phyloP scores from a whole-genome alignment of 2,888 invertebrate species.

The Limulus polyphemus region DNA sequence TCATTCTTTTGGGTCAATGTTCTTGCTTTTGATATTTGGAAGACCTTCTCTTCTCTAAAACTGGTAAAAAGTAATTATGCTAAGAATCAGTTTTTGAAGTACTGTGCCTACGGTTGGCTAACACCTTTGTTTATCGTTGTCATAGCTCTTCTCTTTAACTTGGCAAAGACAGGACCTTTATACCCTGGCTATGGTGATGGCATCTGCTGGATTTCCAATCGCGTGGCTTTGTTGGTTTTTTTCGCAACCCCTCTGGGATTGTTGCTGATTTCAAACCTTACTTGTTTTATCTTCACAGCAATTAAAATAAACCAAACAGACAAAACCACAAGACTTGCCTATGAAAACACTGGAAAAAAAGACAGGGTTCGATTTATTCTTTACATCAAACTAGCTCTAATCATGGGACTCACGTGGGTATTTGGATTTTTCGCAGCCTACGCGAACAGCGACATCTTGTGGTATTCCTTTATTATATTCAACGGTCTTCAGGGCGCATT shows the following conservation, averaged over 20 bases:
- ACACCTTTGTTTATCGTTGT: constrained; percentile 3
- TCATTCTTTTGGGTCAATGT: constrained; percentile 35
- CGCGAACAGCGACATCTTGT: constrained; percentile 31
- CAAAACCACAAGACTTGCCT: constrained; percentile 5
- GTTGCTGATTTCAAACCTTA: constrained; percentile 34
- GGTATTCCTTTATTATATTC: constrained; percentile 36
- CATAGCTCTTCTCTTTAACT: background rate
- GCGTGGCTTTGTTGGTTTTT: constrained; percentile 34
- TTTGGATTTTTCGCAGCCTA: constrained; percentile 38
- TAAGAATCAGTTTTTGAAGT: constrained; percentile 1
- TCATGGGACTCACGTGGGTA: constrained; percentile 42
- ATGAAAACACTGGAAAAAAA: constrained; percentile 3
- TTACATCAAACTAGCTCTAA: constrained; percentile 36
- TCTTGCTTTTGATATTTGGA: constrained; percentile 33
- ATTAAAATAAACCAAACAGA: constrained; percentile 25
- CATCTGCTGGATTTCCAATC: constrained; percentile 31
- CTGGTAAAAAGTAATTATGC: background rate
- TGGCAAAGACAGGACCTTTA: constrained; percentile 3
- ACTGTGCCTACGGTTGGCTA: constrained; percentile 12
- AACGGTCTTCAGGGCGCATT: constrained; percentile 15
- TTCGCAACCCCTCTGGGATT: constrained; percentile 37
- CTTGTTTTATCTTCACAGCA: constrained; percentile 36
- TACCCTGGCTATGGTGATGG: constrained; percentile 30
- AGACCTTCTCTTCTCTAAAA: constrained; percentile 28
- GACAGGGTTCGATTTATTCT: constrained; percentile 29